Evolutionary conservation across 1,140 invertebrate genomes (phyloP), one percentile per base, ranked within the genome.

Genomic region (Chironomus striatipennis): DNA sequence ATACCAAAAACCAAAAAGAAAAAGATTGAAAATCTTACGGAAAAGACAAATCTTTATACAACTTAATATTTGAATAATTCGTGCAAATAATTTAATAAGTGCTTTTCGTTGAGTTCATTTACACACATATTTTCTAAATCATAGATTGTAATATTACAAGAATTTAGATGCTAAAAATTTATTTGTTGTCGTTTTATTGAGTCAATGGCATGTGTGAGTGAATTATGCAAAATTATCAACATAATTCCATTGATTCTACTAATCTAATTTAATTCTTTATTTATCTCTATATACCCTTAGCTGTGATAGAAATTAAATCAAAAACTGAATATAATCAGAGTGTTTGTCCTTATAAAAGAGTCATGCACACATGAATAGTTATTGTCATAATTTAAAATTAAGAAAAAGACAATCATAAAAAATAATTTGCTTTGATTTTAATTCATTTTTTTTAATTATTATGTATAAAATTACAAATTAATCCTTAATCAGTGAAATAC

Each of bases 41-140:
- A 70, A 70, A 70, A 70, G 65, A 70, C 65, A 70, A 20, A 70
- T 70, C 65, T 70, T 57, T 70, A 70, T 70, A 70, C 65, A 70
- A 70, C 2, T 57, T 34, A 57, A 15, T 12, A 57, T 57, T 57
- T 57, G 9, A 57, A n/a, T n/a, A 57, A 57, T n/a, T 57, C 12
- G n/a, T 47, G 12, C 47, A 12, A n/a, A 57, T n/a, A 57, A 57
- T 57, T 47, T 57, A 57, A 57, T 12, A 5, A 34, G 24, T 34
- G 24, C 24, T 34, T 34, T 34, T 34, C 24, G 24, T 2, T 34
- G 24, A 34, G 24, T 34, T 34, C n/a, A n/a, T n/a, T 34, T 34
- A 1, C 24, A n/a, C n/a, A n/a, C n/a, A n/a, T n/a, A n/a, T 34
- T 34, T 34, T 34, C 2, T 34, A 34, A 34, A 34, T 34, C 24